Evolutionary conservation across 2,113 vertebrate species (phyloP).

Genomic region (Castor canadensis): DNA sequence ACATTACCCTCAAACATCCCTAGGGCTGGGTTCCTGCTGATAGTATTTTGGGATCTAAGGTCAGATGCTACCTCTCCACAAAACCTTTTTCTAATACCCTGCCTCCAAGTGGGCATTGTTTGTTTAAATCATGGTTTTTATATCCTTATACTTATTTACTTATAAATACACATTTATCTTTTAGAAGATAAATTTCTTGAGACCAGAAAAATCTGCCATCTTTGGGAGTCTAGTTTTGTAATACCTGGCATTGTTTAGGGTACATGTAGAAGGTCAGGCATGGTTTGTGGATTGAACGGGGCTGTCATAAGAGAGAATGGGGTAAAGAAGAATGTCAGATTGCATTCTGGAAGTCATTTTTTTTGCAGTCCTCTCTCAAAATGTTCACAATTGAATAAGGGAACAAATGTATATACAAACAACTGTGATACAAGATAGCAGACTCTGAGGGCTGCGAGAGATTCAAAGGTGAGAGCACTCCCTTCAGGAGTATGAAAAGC

Average conservation of each 20-base stretch:
- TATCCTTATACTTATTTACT: not conserved
- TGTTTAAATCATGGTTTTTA: not conserved
- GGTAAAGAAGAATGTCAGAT: not conserved
- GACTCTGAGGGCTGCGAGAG: not conserved
- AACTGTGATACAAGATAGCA: not conserved
- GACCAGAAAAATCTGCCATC: not conserved
- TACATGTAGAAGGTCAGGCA: no score
- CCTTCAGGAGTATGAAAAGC: not conserved
- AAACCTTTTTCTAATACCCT: not conserved
- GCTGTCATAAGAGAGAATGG: not conserved
- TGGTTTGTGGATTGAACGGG: not conserved
- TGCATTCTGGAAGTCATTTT: not conserved
- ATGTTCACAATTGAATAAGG: not conserved
- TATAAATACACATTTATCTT: not conserved
- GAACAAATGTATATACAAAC: not conserved
- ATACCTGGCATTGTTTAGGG: not conserved
- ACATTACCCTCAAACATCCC: not conserved
- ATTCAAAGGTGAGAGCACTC: not conserved
- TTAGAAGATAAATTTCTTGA: not conserved
- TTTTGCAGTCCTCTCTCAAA: not conserved
- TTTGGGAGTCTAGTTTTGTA: not conserved
- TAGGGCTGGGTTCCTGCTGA: not conserved
- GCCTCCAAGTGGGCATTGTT: not conserved
- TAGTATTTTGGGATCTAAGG: not conserved
- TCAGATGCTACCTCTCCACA: not conserved